Conservation (phyloP, 2,888 invertebrate species). For the Gymnosoma rotundatum region DNA sequence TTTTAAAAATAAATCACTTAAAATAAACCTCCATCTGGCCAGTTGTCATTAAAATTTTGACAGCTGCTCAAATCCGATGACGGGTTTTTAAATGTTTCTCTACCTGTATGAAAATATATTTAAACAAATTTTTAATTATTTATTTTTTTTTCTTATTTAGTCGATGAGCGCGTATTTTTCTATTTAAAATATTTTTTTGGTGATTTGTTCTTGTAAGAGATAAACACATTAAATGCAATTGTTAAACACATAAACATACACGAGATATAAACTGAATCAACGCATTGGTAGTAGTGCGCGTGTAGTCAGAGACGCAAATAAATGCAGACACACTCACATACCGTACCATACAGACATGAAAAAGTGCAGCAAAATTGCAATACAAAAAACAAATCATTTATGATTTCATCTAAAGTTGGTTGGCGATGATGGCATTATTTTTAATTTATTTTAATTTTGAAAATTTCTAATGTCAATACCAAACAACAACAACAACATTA, state of each 20-base stretch:
- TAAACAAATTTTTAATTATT: not conserved
- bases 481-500: constrained; percentile 24
- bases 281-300: constrained; percentile 63
- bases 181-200: constrained; percentile 35
- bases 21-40: not conserved
- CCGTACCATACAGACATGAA: not conserved
- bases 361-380: constrained; percentile 11
- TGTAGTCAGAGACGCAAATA: constrained; percentile 42
- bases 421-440: constrained; percentile 27
- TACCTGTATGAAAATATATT: constrained; percentile 17
- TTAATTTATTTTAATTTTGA: constrained; percentile 35
- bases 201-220: constrained; percentile 52
- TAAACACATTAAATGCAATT: constrained; percentile 35
- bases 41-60: constrained; percentile 8
- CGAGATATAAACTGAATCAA: not conserved
- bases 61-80: not conserved
- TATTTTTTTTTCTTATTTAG: constrained; percentile 38
- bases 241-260: constrained; percentile 11
- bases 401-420: constrained; percentile 41
- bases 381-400: constrained; percentile 43
- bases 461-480: constrained; percentile 44
- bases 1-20: no score
- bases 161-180: constrained; percentile 51
- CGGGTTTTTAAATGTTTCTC: not conserved
- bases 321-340: not conserved